Evolutionary conservation across 2,888 invertebrate genomes (phyloP).

Genomic region (Cecidostiba fungosa): DNA sequence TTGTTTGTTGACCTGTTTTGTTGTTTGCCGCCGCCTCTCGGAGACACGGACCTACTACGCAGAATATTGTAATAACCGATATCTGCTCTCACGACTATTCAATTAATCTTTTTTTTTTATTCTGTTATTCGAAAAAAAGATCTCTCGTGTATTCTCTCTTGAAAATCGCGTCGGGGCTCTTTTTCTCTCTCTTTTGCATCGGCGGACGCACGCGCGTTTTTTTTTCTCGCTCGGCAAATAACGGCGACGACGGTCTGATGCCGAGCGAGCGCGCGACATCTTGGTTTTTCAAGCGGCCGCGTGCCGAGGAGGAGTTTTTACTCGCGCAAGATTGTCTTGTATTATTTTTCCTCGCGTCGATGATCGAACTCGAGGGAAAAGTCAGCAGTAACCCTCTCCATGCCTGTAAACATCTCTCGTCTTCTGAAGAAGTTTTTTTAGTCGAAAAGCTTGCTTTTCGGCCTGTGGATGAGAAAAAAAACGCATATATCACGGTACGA

Average conservation of each 20-base stretch:
- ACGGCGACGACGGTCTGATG: background rate
- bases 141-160: background rate
- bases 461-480: conserved; percentile 4
- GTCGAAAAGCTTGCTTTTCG: background rate
- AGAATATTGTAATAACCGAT: conserved; percentile 21
- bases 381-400: background rate
- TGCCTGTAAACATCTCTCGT: background rate
- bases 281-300: conserved; percentile 26
- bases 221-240: background rate
- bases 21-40: conserved; percentile 20
- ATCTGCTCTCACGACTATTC: background rate
- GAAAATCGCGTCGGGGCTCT: background rate
- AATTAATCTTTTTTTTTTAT: background rate
- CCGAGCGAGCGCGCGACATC: conserved; percentile 39
- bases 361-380: background rate
- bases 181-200: conserved; percentile 22
- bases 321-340: background rate
- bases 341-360: background rate
- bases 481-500: background rate
- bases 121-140: too few relatives aligned
- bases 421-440: conserved; percentile 11
- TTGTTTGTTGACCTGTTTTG: conserved; percentile 13
- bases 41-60: conserved; percentile 6
- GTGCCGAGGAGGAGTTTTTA: background rate
- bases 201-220: conserved; percentile 6